Evolutionary conservation across 2,113 vertebrate genomes (phyloP), one percentile per base, ranked within the genome.

Genomic region (Eubucco bourcierii): DNA sequence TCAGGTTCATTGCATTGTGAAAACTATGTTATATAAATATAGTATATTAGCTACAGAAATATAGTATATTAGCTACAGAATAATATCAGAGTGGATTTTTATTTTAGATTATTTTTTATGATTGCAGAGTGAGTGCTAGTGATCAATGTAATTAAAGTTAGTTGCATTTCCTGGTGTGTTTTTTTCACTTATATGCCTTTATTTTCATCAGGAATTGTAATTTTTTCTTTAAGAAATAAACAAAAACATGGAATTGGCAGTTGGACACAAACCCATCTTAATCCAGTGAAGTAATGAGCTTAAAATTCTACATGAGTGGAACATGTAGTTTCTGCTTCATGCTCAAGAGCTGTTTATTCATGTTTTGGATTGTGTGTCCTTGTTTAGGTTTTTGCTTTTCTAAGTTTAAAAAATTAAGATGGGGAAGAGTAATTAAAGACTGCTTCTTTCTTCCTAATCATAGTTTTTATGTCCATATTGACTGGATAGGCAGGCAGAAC

Each of bases 141-240:
- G 73, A 91, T 94, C 82, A 84, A 9, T 96, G 52, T 95, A 96
- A 97, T 97, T 95, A 94, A 96, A 95, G 82, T 27, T 96, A 97
- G 95, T 96, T 96, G 64, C 55, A 94, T 96, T 97, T 97, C 90
- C 88, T 94, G n/a, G 41, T 89, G 64, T 95, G 93, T 97, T 97
- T 87, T 95, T 97, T 96, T 46, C 84, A 94, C 76, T 93, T 85
- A 24, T 83, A 87, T 86, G 75, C 71, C 77, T 93, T 93, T 95
- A 72, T 94, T 93, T 88, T 94, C 87, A 86, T 71, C 4, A 7
- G 60, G 74, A 94, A 29, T 63, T 95, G 18, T 87, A 90, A 71
- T 55, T 91, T 83, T 61, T 58, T 47, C 17, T 68, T 77, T 84
- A 29, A 47, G 15, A 90, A 95, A 13, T 23, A 52, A 52, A 52